Percentiles rank a stretch among this genome's conserved stretches.
phyloP scores from a whole-genome alignment of 1,140 invertebrate genomes.

The Hormaphis cornu region DNA sequence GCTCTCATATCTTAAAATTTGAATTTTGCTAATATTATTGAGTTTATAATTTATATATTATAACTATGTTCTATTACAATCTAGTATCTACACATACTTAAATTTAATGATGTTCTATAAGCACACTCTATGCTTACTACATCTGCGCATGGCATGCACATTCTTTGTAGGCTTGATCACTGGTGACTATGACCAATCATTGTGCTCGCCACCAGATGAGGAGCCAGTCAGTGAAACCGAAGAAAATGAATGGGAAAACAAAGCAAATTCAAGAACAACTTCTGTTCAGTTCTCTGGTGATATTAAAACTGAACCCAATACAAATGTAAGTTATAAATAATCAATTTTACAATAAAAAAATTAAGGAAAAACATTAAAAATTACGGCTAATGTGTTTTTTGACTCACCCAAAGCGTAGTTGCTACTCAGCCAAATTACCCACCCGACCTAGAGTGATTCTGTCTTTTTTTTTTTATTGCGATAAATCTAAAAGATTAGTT shows the following conservation, averaged over 20 bases:
- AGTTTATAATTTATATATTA: slow-evolving; percentile 4
- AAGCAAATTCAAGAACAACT: slow-evolving; percentile 68
- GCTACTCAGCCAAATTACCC: too few relatives aligned
- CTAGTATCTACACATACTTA: slow-evolving; percentile 17
- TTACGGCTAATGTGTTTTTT: too few relatives aligned
- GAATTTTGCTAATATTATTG: not conserved
- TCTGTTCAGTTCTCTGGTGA: slow-evolving; percentile 81
- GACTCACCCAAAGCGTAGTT: too few relatives aligned
- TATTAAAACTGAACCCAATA: slow-evolving; percentile 55
- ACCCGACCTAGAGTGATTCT: too few relatives aligned
- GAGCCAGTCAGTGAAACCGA: slow-evolving; percentile 44
- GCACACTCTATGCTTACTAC: slow-evolving; percentile 30
- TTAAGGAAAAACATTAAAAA: too few relatives aligned
- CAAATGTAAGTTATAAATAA: slow-evolving; percentile 47
- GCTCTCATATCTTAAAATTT: not conserved
- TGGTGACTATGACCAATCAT: slow-evolving; percentile 32
- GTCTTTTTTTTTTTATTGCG: too few relatives aligned
- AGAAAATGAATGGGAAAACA: slow-evolving; percentile 65
- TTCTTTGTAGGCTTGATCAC: slow-evolving; percentile 32
- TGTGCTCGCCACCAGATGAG: slow-evolving; percentile 34
- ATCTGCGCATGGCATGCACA: slow-evolving; percentile 31
- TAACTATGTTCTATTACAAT: slow-evolving; percentile 17
- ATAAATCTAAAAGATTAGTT: too few relatives aligned
- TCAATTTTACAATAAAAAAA: too few relatives aligned
- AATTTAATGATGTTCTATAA: slow-evolving; percentile 1